phyloP scores from a whole-genome alignment of 2,797 vertebrate genomes.

The Sebastes hubbsi region DNA sequence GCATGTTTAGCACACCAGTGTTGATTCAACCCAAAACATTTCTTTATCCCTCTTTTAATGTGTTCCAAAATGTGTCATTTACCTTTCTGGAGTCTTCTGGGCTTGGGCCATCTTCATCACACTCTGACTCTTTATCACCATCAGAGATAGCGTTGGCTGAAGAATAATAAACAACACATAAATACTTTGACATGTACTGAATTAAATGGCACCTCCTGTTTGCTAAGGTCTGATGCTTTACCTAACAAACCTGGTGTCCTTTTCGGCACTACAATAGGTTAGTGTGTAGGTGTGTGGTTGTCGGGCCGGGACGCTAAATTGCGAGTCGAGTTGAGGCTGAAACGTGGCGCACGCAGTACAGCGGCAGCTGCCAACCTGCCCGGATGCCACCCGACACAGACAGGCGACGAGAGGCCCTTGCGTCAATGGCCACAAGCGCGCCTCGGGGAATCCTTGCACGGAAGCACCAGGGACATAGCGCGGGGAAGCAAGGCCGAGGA shows the following conservation, averaged over 20 bases:
- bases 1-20: not conserved
- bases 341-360: not conserved
- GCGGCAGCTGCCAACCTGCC: not conserved
- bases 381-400: not conserved
- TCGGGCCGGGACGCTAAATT: not conserved
- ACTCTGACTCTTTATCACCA: constrained; percentile 96
- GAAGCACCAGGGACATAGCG: not conserved
- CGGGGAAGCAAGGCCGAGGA: not conserved
- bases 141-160: constrained; percentile 93
- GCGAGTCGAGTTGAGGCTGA: not conserved
- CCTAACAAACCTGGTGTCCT: not conserved
- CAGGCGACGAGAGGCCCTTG: not conserved
- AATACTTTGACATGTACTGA: not conserved
- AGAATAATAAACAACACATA: constrained; percentile 21
- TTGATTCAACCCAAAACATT: not conserved
- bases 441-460: not conserved
- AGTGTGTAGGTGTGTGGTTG: not conserved
- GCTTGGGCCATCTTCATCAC: constrained; percentile 90
- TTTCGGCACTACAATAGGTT: not conserved
- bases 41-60: not conserved
- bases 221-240: not conserved
- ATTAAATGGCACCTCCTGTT: not conserved
- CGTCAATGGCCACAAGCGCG: not conserved
- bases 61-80: constrained; percentile 6
- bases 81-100: constrained; percentile 97